phyloP scores from a whole-genome alignment of 2,797 vertebrate genomes.

The Fratercula arctica region DNA sequence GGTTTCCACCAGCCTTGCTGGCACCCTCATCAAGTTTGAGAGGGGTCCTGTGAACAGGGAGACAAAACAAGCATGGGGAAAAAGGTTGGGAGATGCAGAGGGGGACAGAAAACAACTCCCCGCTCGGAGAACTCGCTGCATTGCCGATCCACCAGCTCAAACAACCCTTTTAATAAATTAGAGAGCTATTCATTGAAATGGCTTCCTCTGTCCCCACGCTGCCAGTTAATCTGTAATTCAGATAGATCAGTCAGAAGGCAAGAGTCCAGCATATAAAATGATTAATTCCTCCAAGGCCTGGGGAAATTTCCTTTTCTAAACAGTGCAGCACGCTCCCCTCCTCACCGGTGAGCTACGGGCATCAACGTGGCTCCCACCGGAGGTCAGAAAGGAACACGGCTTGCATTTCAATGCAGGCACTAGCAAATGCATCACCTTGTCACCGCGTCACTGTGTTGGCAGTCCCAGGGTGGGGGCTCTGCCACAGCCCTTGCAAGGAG shows the following conservation, averaged over 20 bases:
- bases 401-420: background rate
- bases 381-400: background rate
- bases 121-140: conserved; percentile 16
- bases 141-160: conserved; percentile 19
- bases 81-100: background rate
- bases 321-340: background rate
- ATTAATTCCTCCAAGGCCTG: conserved; percentile 54
- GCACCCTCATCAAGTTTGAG: background rate
- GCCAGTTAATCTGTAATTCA: conserved; percentile 77
- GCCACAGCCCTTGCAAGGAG: background rate
- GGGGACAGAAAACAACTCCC: background rate
- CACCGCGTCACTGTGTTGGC: fast-evolving
- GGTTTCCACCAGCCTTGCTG: background rate
- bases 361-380: background rate
- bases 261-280: conserved; percentile 65
- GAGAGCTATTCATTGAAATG: conserved; percentile 70
- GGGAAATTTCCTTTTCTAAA: conserved; percentile 58
- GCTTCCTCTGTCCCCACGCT: conserved; percentile 52
- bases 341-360: background rate
- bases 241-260: conserved; percentile 68
- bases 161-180: conserved; percentile 70
- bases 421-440: background rate
- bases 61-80: background rate
- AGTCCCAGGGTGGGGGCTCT: background rate
- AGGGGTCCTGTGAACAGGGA: background rate